Conservation (phyloP, 30 jellyfish, hydroid and myxozoan species). For the Mastigias papua region DNA sequence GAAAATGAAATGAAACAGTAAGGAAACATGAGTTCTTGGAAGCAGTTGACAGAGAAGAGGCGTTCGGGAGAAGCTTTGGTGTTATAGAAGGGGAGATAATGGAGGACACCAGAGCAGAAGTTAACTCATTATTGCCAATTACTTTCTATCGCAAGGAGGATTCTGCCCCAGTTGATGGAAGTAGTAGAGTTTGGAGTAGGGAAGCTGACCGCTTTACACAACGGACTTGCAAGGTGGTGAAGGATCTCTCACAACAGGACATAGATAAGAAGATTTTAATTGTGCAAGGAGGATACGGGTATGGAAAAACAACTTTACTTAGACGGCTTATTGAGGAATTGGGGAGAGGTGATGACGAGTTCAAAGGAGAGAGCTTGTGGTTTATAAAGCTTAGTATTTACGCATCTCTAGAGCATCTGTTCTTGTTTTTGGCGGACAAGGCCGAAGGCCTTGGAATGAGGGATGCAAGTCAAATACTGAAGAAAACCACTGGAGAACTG, state of each 20-base stretch:
- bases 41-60: neutral
- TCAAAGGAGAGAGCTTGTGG: slow-evolving; percentile 15
- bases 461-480: slow-evolving; percentile 13
- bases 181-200: neutral
- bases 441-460: slow-evolving; percentile 50
- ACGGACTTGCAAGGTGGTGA: neutral
- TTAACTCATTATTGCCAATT: neutral
- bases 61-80: neutral
- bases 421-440: slow-evolving; percentile 22
- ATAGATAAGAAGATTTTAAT: neutral
- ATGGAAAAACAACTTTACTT: slow-evolving; percentile 38
- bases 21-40: slow-evolving; percentile 10
- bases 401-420: slow-evolving; percentile 27
- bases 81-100: neutral
- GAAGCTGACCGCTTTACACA: neutral
- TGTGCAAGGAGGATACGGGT: slow-evolving; percentile 45
- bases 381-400: neutral
- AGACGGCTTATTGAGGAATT: neutral
- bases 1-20: neutral
- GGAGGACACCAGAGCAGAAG: neutral
- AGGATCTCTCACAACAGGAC: neutral
- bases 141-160: slow-evolving; percentile 1
- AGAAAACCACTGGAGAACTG: neutral
- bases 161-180: no score
- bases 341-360: neutral